Conservation (phyloP, 2,797 vertebrate genomes). For the Neopelma chrysocephalum region DNA sequence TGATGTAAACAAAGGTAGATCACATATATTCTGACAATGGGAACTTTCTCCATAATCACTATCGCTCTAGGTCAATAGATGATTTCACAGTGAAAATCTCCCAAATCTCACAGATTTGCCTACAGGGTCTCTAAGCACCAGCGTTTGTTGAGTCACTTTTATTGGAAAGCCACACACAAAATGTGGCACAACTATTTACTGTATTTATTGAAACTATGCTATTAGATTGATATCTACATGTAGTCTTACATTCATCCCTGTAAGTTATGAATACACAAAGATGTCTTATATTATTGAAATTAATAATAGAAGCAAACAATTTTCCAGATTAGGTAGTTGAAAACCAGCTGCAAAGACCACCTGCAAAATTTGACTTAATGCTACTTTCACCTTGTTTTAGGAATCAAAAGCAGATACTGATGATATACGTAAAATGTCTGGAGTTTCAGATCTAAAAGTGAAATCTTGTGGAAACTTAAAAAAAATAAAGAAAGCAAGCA, state of each 20-base stretch:
- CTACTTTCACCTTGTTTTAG: not conserved
- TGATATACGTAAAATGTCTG: not conserved
- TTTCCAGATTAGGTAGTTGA: not conserved
- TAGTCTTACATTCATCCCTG: not conserved
- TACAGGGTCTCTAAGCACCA: not conserved
- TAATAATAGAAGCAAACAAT: not conserved
- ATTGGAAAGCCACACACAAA: not conserved
- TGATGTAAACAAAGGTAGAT: not conserved
- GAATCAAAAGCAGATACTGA: not conserved
- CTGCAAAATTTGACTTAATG: not conserved
- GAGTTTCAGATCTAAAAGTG: not conserved
- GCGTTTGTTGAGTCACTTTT: not conserved
- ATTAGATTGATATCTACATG: not conserved
- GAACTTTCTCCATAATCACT: not conserved
- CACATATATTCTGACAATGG: not conserved
- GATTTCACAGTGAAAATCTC: not conserved
- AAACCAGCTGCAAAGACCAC: not conserved
- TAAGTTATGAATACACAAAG: not conserved
- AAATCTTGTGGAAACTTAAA: not conserved
- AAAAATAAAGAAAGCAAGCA: not conserved
- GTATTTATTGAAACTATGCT: not conserved
- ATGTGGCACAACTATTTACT: not conserved
- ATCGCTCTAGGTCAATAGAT: not conserved
- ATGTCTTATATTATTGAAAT: not conserved
- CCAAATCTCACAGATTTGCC: not conserved